phyloP scores from a whole-genome alignment of 2,888 invertebrate species.

The Horisme vitalbata region DNA sequence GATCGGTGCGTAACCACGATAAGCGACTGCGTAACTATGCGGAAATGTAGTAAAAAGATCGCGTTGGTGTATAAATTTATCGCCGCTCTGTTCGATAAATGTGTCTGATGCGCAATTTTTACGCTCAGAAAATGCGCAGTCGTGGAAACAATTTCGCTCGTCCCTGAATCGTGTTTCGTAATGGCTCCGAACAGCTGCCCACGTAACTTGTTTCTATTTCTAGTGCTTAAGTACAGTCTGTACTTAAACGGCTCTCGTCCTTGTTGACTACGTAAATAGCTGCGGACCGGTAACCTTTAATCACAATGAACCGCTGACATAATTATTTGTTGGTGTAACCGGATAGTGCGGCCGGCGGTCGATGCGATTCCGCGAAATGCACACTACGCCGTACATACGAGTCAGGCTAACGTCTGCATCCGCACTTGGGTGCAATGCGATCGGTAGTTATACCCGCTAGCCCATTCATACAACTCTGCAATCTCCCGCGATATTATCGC shows the following conservation, averaged over 20 bases:
- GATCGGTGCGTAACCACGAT: constrained; percentile 65
- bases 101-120: constrained; percentile 60
- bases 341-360: constrained; percentile 54
- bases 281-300: constrained; percentile 57
- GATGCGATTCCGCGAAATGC: constrained; percentile 66
- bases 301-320: constrained; percentile 71
- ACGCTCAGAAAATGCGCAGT: constrained; percentile 52
- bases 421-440: constrained; percentile 60
- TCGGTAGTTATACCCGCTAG: constrained; percentile 48
- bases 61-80: constrained; percentile 76
- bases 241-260: constrained; percentile 60
- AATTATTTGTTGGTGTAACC: constrained; percentile 72
- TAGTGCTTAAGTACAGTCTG: constrained; percentile 48
- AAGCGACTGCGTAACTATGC: constrained; percentile 70
- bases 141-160: constrained; percentile 57
- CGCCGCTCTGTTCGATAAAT: constrained; percentile 64
- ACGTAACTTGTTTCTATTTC: constrained; percentile 74
- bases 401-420: constrained; percentile 55
- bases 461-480: constrained; percentile 67
- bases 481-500: constrained; percentile 39
- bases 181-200: constrained; percentile 63
- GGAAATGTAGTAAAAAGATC: constrained; percentile 75
- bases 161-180: constrained; percentile 67
- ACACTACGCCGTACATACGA: constrained; percentile 58
- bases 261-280: constrained; percentile 48